Evolutionary conservation across 2,888 invertebrate genomes (phyloP).

Genomic region (Smittia sp.): DNA sequence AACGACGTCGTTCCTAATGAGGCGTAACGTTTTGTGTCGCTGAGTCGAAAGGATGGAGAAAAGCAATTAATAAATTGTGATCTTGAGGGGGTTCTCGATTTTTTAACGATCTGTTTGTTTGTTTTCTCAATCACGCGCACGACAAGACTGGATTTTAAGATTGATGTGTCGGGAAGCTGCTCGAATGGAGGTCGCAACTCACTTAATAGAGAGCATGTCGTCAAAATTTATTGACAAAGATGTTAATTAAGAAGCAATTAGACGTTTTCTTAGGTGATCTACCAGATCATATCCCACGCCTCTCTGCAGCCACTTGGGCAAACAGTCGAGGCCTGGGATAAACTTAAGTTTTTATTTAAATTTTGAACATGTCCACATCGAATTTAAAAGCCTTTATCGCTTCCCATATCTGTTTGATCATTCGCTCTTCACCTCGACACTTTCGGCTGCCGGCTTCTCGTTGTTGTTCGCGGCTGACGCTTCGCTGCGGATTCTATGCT

Average conservation of each 20-base stretch:
- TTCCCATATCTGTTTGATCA: not conserved
- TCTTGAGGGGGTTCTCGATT: not conserved
- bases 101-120: slow-evolving; percentile 35
- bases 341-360: no score
- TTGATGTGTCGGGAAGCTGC: slow-evolving; percentile 29
- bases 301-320: not conserved
- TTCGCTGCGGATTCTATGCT: not conserved
- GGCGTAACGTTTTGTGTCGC: not conserved
- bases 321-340: not conserved
- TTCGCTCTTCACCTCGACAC: slow-evolving; percentile 14
- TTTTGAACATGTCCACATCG: not conserved
- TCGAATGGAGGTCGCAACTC: not conserved
- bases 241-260: slow-evolving; percentile 29
- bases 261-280: slow-evolving; percentile 3
- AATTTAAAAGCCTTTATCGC: not conserved
- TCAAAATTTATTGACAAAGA: slow-evolving; percentile 39
- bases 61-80: slow-evolving; percentile 5
- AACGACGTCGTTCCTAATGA: not conserved
- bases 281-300: not conserved
- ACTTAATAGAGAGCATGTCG: slow-evolving; percentile 9
- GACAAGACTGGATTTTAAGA: slow-evolving; percentile 22
- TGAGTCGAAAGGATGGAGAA: not conserved
- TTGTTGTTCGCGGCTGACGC: slow-evolving; percentile 15
- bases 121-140: slow-evolving; percentile 25
- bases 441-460: not conserved